These are phyloP conservation scores for Tetranychus urticae DNA, from an alignment of 1,140 invertebrate genomes.

Conservation along the genomic window DNA sequence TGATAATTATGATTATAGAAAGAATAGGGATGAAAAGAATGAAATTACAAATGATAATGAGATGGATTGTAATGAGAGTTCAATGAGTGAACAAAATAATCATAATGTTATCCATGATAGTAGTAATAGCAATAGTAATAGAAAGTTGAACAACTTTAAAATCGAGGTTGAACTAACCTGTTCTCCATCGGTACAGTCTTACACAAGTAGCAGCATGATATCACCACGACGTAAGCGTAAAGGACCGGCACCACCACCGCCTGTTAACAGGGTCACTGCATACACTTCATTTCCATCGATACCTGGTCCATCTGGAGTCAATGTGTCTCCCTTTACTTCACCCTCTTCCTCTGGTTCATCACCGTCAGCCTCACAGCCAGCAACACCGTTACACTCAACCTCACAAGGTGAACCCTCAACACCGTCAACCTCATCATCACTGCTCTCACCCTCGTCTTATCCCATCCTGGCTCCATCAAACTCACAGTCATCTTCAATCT, in stretches of 20 bases:
- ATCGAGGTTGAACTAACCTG: slow-evolving; percentile 2
- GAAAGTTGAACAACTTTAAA: background rate
- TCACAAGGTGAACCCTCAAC: background rate
- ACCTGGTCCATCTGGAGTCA: background rate
- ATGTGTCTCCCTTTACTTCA: background rate
- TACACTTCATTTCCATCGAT: background rate
- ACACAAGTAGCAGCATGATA: background rate
- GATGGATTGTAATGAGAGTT: no score
- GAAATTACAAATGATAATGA: no score
- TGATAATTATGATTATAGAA: no score
- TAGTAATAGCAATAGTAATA: background rate
- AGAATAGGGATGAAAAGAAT: no score
- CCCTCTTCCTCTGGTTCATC: background rate
- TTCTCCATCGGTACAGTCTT: background rate
- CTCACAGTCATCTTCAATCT: no score
- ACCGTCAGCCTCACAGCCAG: background rate
- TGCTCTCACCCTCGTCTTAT: no score
- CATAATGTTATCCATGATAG: background rate
- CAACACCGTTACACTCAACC: background rate
- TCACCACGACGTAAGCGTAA: slow-evolving; percentile 23
- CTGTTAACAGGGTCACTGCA: slow-evolving; percentile 11
- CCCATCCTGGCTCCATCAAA: no score
- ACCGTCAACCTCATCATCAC: no score
- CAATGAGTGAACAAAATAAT: background rate
- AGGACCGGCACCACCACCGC: slow-evolving; percentile 33